A percentile compares a stretch with the other conserved stretches of the same genome.
Evolutionary conservation across 2,888 invertebrate species (phyloP).

Genomic region (Corbicula japonica): DNA sequence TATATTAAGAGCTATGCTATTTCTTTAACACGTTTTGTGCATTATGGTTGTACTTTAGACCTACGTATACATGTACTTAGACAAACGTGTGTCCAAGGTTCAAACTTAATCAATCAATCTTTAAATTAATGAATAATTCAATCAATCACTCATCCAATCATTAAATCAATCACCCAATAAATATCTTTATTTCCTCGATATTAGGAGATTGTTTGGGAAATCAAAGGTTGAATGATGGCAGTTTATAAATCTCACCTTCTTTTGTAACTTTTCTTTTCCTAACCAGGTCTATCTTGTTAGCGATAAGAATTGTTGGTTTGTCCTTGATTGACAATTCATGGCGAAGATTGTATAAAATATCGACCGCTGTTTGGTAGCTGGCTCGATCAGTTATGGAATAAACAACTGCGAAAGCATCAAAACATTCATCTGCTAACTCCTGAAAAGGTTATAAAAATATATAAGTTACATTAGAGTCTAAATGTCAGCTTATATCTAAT

Average conservation of each 20-base stretch:
- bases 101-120: too few relatives aligned
- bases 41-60: too few relatives aligned
- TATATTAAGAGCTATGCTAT: too few relatives aligned
- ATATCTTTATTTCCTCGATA: too few relatives aligned
- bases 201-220: not conserved
- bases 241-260: conserved; percentile 90
- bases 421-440: conserved; percentile 89
- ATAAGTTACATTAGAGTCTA: too few relatives aligned
- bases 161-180: too few relatives aligned
- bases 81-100: too few relatives aligned
- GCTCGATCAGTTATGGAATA: conserved; percentile 95
- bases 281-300: conserved; percentile 96
- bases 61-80: too few relatives aligned
- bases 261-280: conserved; percentile 93
- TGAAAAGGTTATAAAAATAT: conserved; percentile 27
- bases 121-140: too few relatives aligned
- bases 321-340: conserved; percentile 92
- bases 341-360: conserved; percentile 94
- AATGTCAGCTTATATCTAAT: too few relatives aligned
- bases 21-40: too few relatives aligned
- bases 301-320: conserved; percentile 95
- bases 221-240: not conserved
- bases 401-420: conserved; percentile 95
- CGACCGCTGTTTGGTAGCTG: conserved; percentile 93
- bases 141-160: too few relatives aligned